These are phyloP conservation scores for Brienomyrus brachyistius DNA, from an alignment of 2,113 vertebrate species.

Conservation along the genomic window DNA sequence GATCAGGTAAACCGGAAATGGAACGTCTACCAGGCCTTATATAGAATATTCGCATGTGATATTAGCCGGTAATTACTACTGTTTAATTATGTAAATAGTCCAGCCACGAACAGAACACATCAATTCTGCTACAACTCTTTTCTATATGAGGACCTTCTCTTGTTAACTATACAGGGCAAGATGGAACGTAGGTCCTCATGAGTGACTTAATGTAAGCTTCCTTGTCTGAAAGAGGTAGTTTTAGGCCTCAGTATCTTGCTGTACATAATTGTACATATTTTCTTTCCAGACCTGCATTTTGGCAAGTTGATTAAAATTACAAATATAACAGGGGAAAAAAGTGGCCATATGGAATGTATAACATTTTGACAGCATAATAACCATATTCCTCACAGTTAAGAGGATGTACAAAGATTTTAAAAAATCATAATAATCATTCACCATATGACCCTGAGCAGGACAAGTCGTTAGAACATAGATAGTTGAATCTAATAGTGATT, in stretches of 20 bases:
- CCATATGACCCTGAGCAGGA: too few relatives aligned
- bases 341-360: background rate
- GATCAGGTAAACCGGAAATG: background rate
- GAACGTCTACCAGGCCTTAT: background rate
- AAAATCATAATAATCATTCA: background rate
- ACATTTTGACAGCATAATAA: background rate
- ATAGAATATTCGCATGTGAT: background rate
- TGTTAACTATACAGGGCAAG: background rate
- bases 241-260: background rate
- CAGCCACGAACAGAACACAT: background rate
- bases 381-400: background rate
- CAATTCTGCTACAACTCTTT: background rate
- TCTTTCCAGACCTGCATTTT: background rate
- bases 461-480: background rate
- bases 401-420: background rate
- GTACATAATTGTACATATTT: background rate
- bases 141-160: background rate
- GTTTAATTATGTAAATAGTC: background rate
- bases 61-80: background rate
- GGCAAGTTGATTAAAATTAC: background rate
- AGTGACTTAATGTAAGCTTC: background rate
- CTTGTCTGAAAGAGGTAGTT: background rate
- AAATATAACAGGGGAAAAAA: background rate
- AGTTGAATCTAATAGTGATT: background rate
- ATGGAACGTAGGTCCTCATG: background rate